These are phyloP conservation scores for Philereme vetulata DNA, from an alignment of 2,888 invertebrate genomes.

Conservation along the genomic window DNA sequence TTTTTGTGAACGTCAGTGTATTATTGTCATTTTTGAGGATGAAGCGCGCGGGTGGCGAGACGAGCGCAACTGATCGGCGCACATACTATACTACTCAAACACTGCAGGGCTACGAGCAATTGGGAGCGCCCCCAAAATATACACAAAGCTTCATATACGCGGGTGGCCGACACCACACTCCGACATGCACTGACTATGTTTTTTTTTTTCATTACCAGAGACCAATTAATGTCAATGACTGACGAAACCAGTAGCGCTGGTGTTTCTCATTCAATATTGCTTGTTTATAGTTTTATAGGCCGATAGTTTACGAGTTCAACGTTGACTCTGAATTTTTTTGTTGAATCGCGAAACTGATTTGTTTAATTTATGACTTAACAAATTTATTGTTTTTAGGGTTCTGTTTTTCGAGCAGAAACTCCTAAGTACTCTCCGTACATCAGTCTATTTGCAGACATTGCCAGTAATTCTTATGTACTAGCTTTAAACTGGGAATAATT, in stretches of 20 bases:
- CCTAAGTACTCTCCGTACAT: too few species aligned
- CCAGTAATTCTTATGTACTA: too few species aligned
- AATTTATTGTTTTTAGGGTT: neutral
- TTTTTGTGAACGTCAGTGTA: constrained; percentile 57
- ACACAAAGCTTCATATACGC: constrained; percentile 54
- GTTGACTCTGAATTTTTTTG: constrained; percentile 26
- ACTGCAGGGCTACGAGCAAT: constrained; percentile 48
- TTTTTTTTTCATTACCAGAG: constrained; percentile 63
- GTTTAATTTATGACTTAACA: constrained; percentile 21
- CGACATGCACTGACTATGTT: constrained; percentile 72
- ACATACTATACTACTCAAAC: constrained; percentile 69
- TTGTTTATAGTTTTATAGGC: constrained; percentile 49
- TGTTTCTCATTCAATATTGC: constrained; percentile 61
- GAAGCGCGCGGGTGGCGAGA: constrained; percentile 49
- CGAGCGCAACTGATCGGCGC: constrained; percentile 61
- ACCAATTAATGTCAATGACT: constrained; percentile 76
- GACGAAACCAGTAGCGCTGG: constrained; percentile 68
- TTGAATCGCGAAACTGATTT: constrained; percentile 16
- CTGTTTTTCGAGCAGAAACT: too few species aligned
- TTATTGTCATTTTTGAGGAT: constrained; percentile 67
- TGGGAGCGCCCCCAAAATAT: constrained; percentile 60
- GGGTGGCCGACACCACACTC: constrained; percentile 53
- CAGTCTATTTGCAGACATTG: too few species aligned
- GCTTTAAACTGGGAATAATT: too few species aligned
- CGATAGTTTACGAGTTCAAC: constrained; percentile 40